Percentiles rank a stretch among this genome's conserved stretches.
phyloP scores from a whole-genome alignment of 2,797 vertebrate species.

The Enteromius paludinosus region DNA sequence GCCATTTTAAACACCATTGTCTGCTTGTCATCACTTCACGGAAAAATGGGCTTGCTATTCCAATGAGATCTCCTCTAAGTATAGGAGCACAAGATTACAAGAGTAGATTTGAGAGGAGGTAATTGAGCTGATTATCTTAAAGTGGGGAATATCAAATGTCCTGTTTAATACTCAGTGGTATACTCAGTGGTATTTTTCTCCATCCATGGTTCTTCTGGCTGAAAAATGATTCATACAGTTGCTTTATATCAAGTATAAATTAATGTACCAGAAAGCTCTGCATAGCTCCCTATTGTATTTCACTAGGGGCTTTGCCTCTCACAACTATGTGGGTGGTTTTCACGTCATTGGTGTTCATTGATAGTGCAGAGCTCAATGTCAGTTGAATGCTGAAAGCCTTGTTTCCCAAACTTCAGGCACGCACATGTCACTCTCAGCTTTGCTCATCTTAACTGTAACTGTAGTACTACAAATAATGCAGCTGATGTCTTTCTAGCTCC shows the following conservation, averaged over 20 bases:
- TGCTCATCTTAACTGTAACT: conserved; percentile 4
- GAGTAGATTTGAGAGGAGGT: conserved; percentile 12
- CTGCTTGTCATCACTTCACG: conserved; percentile 53
- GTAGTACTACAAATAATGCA: neutral
- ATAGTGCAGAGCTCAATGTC: conserved; percentile 10
- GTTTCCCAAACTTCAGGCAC: neutral
- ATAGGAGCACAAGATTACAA: conserved; percentile 46
- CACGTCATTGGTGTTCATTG: neutral
- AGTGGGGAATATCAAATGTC: conserved; percentile 27
- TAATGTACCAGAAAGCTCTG: conserved; percentile 8
- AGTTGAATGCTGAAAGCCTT: neutral
- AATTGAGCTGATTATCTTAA: conserved; percentile 41
- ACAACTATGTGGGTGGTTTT: neutral
- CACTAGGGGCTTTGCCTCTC: neutral
- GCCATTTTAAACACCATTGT: conserved; percentile 53
- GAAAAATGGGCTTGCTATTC: conserved; percentile 37
- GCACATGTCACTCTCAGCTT: conserved; percentile 5
- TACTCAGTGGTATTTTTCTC: conserved; percentile 23
- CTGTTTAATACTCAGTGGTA: conserved; percentile 40
- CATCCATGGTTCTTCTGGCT: conserved; percentile 6
- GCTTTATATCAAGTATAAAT: conserved; percentile 25
- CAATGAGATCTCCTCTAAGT: conserved; percentile 55
- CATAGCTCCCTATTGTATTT: conserved; percentile 12
- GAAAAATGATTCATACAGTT: neutral
- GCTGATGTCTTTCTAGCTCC: conserved; percentile 10